Base-by-base conservation (phyloP, 2,888 invertebrate species). In the Agrotis segetum region DNA sequence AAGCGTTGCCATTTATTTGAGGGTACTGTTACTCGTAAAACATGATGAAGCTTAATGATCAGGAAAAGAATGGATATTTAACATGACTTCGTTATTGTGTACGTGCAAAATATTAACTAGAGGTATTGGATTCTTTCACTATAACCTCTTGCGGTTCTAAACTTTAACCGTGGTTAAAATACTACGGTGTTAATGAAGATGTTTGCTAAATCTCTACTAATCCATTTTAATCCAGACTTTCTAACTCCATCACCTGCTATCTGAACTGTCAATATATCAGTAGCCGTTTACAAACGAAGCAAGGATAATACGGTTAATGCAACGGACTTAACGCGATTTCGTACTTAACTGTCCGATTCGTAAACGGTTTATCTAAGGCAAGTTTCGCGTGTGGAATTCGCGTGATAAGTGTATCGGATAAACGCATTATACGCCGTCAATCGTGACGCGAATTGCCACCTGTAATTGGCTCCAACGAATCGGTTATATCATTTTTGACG, bases 401-500 rank as follows among this genome's bases (percentile, higher is more conserved):
- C 90, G 91, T 90, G 89, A 88, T 85, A 83, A 86, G 85, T 89
- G 84, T 88, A 87, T 83, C 89, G 88, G 88, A 88, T 89, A 84
- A 87, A 85, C 81, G 79, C 82, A 84, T 88, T 90, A 88, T 88
- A 89, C 89, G 89, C 89, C 88, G 84, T 81, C 82, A 85, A 82
- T 84, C 86, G 87, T 90, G 86, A 90, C 88, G 68, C 59, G 60
- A 68, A 63, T 61, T 76, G 88, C 87, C 86, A 86, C 85, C 76
- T 77, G 83, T 87, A 88, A 91, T 90, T 89, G 87, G 76, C 80
- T 87, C 81, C 74, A 82, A 85, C 89, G 85, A 89, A 92, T 92
- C 86, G 88, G 88, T 92, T 92, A 89, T 91, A 87, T 92, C 91
- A 92, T 88, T 88, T 88, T 81, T 65, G 74, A 81, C 75, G 76